A percentile compares a stretch with the other conserved stretches of the same genome.
Evolutionary conservation across 1,140 invertebrate genomes (phyloP).

Genomic region (Samia ricini): DNA sequence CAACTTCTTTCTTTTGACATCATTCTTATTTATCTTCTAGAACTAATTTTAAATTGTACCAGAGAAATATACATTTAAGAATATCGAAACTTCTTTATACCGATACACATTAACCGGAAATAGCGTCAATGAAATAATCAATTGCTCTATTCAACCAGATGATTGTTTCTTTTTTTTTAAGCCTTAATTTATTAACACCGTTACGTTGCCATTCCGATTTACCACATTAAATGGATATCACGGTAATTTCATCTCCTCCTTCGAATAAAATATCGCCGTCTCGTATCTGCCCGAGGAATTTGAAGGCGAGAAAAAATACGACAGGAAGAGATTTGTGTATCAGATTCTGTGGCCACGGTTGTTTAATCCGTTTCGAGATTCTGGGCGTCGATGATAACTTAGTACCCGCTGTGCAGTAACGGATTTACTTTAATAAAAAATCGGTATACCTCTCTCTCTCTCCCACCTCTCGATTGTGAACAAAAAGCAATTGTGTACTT

Average conservation of each 20-base stretch:
- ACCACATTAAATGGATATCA: conserved; percentile 11
- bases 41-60: not conserved
- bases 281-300: not conserved
- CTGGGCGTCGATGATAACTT: conserved; percentile 18
- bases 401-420: conserved; percentile 18
- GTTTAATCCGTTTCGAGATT: conserved; percentile 22
- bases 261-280: conserved; percentile 4
- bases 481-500: not conserved
- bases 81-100: not conserved
- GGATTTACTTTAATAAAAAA: not conserved
- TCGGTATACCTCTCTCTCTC: not conserved
- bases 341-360: conserved; percentile 17
- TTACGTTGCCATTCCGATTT: conserved; percentile 2
- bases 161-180: not conserved
- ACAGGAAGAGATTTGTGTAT: conserved; percentile 22
- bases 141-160: not conserved
- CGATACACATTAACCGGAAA: not conserved
- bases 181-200: not conserved
- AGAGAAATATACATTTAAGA: not conserved
- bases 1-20: too few species aligned
- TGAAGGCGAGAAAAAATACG: conserved; percentile 2
- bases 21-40: too few species aligned
- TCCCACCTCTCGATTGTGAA: not conserved
- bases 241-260: not conserved
- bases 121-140: not conserved